These are phyloP conservation scores for Serrognathus titanus DNA, from an alignment of 2,888 invertebrate species.

Conservation along the genomic window DNA sequence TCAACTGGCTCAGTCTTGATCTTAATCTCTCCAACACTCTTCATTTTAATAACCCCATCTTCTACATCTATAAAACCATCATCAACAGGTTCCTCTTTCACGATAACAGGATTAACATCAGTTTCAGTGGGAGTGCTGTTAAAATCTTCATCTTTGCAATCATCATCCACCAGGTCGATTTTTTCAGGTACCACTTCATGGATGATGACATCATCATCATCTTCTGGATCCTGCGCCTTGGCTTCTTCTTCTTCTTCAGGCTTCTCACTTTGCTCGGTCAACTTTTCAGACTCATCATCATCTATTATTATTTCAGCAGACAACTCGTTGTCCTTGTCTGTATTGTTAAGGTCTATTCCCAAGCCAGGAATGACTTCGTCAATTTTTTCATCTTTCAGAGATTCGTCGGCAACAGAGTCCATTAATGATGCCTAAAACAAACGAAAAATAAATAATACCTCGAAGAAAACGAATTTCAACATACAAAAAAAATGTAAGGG, in stretches of 20 bases:
- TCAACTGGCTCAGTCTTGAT: slow-evolving; percentile 72
- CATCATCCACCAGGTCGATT: slow-evolving; percentile 63
- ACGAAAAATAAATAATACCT: neutral
- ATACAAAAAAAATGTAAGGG: neutral
- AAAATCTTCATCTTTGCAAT: slow-evolving; percentile 49
- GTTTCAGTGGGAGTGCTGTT: slow-evolving; percentile 36
- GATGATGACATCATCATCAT: slow-evolving; percentile 68
- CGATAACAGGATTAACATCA: slow-evolving; percentile 31
- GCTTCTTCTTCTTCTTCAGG: slow-evolving; percentile 29
- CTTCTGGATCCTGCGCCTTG: slow-evolving; percentile 45
- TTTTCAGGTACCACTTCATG: slow-evolving; percentile 65
- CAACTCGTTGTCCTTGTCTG: slow-evolving; percentile 45
- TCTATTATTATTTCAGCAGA: slow-evolving; percentile 48
- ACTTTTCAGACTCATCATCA: slow-evolving; percentile 32
- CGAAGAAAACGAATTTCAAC: neutral
- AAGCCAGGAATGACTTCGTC: slow-evolving; percentile 50
- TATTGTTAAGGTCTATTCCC: slow-evolving; percentile 42
- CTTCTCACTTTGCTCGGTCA: slow-evolving; percentile 16
- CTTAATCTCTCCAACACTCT: slow-evolving; percentile 55
- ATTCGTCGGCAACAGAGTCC: slow-evolving; percentile 36
- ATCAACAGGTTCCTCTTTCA: slow-evolving; percentile 62
- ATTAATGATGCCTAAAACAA: slow-evolving; percentile 31
- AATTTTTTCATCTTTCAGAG: slow-evolving; percentile 32
- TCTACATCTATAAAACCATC: slow-evolving; percentile 48
- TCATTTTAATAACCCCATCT: slow-evolving; percentile 53